Base-by-base conservation (phyloP, 2,888 invertebrate species). In the Ophraella communa region DNA sequence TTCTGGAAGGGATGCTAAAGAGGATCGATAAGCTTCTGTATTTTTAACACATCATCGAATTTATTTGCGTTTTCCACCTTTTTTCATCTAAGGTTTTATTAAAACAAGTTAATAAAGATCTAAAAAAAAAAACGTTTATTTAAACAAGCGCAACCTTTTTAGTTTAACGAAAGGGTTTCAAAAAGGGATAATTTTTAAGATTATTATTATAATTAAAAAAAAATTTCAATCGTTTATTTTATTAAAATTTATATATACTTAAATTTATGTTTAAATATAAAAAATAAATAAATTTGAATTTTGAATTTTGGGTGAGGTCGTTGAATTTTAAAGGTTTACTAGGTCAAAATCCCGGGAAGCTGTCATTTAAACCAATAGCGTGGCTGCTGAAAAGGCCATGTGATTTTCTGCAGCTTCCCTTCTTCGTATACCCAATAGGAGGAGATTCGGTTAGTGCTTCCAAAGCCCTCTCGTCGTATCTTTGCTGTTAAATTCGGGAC, bases 341-440 rank as follows among this genome's bases (percentile, higher is more conserved):
- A 78, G 83, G 83, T 82, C 83, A 81, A 78, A 78, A 81, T 80
- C 82, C 82, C 80, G 82, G 82, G 79, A 73, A 73, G 77, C 78
- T 78, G 76, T 73, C 68, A 66, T 68, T 66, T 70, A 67, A 65
- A 72, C 81, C 81, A 81, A 81, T 81, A 66, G 74, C 66, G 68
- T 68, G 70, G 74, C 73, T 74, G 71, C 76, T 69, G 67, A 67
- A 58, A 64, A 68, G 67, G 64, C 73, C 81, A 81, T 79, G 79
- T 81, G 81, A 78, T 74, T 66, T 71, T 77, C 76, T 78, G 80
- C 81, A 80, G 80, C 80, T 79, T 80, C 81, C 81, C 81, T 80
- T 77, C 79, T 77, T 72, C 66, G 67, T 73, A 70, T 69, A 52
- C 11, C 23, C 33, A 52, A 33, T 45, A 45, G 53, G 53, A n/a